Evolutionary conservation across 2,113 vertebrate species (phyloP).

Genomic region (Heloderma charlesbogerti): DNA sequence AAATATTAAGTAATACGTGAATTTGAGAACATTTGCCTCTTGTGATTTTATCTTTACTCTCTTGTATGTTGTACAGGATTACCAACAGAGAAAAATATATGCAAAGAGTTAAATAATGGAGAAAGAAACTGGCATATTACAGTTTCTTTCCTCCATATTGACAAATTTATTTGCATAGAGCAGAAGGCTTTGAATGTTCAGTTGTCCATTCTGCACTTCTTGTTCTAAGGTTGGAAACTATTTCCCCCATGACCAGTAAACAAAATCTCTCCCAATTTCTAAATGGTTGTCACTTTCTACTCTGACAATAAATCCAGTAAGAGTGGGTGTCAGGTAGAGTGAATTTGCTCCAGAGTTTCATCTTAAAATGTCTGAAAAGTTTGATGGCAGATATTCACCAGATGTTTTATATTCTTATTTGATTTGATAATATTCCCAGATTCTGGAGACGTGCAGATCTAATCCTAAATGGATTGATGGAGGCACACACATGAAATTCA

Average conservation of each 20-base stretch:
- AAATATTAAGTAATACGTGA: conserved; percentile 27
- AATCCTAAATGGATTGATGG: too few species aligned
- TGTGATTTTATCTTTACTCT: conserved; percentile 42
- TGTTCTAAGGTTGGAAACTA: neutral
- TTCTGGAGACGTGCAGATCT: too few species aligned
- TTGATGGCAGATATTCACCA: too few species aligned
- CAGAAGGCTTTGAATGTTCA: neutral
- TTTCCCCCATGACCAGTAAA: neutral
- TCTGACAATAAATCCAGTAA: too few species aligned
- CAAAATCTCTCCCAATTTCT: neutral
- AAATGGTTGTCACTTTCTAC: too few species aligned
- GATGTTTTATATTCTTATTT: too few species aligned
- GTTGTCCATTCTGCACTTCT: neutral
- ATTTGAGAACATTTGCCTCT: conserved; percentile 35
- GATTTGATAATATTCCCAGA: too few species aligned
- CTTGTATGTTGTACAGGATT: neutral
- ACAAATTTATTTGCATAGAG: neutral
- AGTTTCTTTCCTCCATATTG: neutral
- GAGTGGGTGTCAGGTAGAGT: too few species aligned
- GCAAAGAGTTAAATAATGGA: neutral
- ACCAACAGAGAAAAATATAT: neutral
- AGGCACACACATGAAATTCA: too few species aligned
- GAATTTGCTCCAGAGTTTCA: too few species aligned
- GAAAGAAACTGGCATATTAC: neutral
- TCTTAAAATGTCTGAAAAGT: too few species aligned